Percentiles rank a stretch among this genome's conserved stretches.
Evolutionary conservation across 1,140 invertebrate genomes (phyloP).

Genomic region (Oreohelix idahoensis): DNA sequence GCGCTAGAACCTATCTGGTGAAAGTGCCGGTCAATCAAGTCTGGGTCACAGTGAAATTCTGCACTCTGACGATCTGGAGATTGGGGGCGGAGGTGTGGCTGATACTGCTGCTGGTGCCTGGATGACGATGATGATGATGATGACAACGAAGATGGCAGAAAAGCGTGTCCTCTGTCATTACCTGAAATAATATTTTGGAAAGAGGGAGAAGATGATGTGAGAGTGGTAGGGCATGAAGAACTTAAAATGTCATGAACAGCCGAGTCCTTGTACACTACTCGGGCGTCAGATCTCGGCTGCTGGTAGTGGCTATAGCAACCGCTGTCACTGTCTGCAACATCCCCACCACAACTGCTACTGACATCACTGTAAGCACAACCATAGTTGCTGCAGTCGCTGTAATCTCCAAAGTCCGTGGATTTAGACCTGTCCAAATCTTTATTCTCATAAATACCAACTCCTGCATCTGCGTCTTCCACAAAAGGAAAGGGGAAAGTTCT

Average conservation of each 20-base stretch:
- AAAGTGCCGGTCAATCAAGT: constrained; percentile 9
- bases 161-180: background rate
- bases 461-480: constrained; percentile 32
- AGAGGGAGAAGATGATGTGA: constrained; percentile 6
- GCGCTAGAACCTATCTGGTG: constrained; percentile 37
- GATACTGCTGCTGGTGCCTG: background rate
- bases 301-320: constrained; percentile 43
- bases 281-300: constrained; percentile 1
- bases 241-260: background rate
- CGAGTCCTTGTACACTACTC: background rate
- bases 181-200: constrained; percentile 13
- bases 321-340: constrained; percentile 42
- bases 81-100: background rate
- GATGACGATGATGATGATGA: constrained; percentile 2
- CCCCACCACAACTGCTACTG: constrained; percentile 26
- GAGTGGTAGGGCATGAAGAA: background rate
- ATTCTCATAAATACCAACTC: constrained; percentile 1
- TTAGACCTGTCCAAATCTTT: background rate
- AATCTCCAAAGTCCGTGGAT: constrained; percentile 47
- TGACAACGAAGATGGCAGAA: background rate
- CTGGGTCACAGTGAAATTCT: constrained; percentile 19
- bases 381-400: constrained; percentile 31
- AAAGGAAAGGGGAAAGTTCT: constrained; percentile 15
- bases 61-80: constrained; percentile 32
- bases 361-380: constrained; percentile 3